phyloP scores from a whole-genome alignment of 2,797 vertebrate species.

The Antennarius maculatus region DNA sequence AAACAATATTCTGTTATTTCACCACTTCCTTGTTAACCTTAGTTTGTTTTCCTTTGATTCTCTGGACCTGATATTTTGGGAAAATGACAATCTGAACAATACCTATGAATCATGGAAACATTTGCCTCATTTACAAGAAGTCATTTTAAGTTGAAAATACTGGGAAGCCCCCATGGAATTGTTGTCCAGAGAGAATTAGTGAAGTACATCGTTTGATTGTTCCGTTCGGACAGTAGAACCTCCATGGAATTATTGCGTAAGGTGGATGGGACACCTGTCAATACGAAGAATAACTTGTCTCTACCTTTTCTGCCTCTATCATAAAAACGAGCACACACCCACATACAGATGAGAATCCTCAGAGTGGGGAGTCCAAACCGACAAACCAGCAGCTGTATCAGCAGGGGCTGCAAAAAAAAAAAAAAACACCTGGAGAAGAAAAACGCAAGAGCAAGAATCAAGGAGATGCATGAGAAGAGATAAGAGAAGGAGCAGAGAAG shows the following conservation, averaged over 20 bases:
- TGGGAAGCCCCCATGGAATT: slow-evolving; percentile 12
- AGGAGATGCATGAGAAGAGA: slow-evolving; percentile 48
- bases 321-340: slow-evolving; percentile 52
- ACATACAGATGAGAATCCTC: slow-evolving; percentile 43
- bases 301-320: slow-evolving; percentile 26
- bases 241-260: neutral
- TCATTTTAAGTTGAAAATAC: neutral
- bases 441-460: slow-evolving; percentile 9
- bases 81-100: slow-evolving; percentile 36
- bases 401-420: slow-evolving; percentile 32
- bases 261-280: slow-evolving; percentile 10
- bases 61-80: slow-evolving; percentile 9
- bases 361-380: slow-evolving; percentile 50
- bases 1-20: slow-evolving; percentile 11
- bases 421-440: slow-evolving; percentile 16
- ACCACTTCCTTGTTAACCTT: slow-evolving; percentile 56
- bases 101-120: slow-evolving; percentile 42
- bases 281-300: slow-evolving; percentile 24
- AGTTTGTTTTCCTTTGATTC: slow-evolving; percentile 50
- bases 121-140: neutral
- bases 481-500: slow-evolving; percentile 46
- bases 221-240: slow-evolving; percentile 15
- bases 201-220: neutral
- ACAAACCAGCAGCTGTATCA: slow-evolving; percentile 68
- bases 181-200: neutral